These are phyloP conservation scores for Leptatherina wallacei DNA, from an alignment of 2,797 vertebrate species.

Conservation along the genomic window DNA sequence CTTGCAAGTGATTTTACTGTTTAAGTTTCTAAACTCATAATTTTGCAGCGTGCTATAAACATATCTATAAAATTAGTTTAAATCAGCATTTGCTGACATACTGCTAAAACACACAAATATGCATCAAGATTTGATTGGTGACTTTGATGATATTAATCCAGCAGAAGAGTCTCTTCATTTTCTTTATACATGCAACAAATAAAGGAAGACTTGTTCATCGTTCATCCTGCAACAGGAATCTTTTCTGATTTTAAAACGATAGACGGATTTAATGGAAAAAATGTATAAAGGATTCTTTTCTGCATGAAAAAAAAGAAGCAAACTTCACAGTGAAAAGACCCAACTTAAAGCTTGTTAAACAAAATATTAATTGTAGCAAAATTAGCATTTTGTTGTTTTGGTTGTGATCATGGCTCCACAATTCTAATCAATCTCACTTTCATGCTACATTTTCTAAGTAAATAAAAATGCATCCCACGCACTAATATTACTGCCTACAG, in stretches of 20 bases:
- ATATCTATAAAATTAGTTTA: conserved; percentile 14
- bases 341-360: background rate
- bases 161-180: too few relatives aligned
- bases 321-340: background rate
- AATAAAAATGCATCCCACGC: background rate
- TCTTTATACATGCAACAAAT: background rate
- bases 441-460: conserved; percentile 1
- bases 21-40: conserved; percentile 25
- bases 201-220: too few relatives aligned
- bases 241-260: too few relatives aligned
- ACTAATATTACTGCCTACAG: background rate
- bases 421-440: conserved; percentile 16
- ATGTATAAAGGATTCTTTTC: background rate
- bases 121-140: background rate
- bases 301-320: background rate
- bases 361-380: background rate
- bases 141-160: too few relatives aligned
- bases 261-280: conserved; percentile 21
- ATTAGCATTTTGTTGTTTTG: background rate
- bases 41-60: conserved; percentile 20
- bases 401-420: conserved; percentile 2
- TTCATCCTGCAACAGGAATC: too few relatives aligned
- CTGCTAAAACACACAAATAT: background rate
- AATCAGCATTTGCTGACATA: conserved; percentile 10
- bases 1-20: conserved; percentile 8